These are phyloP conservation scores for Synanthedon formicaeformis DNA, from an alignment of 2,888 invertebrate genomes.

Conservation along the genomic window DNA sequence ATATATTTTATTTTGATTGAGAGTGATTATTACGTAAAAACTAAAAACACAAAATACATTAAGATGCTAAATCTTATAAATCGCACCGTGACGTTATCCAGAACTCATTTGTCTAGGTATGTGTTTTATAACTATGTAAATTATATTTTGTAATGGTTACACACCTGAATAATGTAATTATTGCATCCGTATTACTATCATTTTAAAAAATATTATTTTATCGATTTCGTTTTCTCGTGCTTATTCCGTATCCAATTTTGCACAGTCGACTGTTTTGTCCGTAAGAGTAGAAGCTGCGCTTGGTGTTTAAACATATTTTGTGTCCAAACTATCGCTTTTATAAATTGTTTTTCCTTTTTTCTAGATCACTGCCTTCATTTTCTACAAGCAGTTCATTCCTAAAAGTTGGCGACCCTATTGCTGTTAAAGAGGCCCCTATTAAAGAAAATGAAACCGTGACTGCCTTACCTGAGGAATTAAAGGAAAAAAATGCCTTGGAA, in stretches of 20 bases:
- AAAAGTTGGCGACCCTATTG: conserved; percentile 23
- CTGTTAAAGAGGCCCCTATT: conserved; percentile 53
- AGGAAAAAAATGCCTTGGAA: conserved; percentile 50
- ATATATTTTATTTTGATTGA: neutral
- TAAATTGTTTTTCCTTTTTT: conserved; percentile 4
- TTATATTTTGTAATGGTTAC: too few species aligned
- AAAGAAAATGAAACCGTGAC: conserved; percentile 63
- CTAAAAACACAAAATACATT: neutral
- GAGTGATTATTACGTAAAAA: neutral
- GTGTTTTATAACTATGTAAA: too few species aligned
- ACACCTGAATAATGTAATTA: too few species aligned
- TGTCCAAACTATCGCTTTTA: neutral
- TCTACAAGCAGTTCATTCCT: conserved; percentile 25
- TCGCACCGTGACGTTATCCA: conserved; percentile 28
- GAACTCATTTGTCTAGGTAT: conserved; percentile 35
- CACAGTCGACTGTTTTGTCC: too few species aligned
- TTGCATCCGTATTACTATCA: too few species aligned
- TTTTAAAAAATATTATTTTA: too few species aligned
- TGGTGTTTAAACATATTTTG: conserved; percentile 2
- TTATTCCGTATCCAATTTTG: too few species aligned
- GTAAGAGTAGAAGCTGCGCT: too few species aligned
- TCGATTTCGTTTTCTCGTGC: too few species aligned
- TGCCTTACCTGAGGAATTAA: conserved; percentile 57
- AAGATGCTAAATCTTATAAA: conserved; percentile 44
- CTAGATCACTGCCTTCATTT: conserved; percentile 43